Evolutionary conservation across 2,113 vertebrate genomes (phyloP), one percentile per base, ranked within the genome.

Genomic region (Physeter macrocephalus): DNA sequence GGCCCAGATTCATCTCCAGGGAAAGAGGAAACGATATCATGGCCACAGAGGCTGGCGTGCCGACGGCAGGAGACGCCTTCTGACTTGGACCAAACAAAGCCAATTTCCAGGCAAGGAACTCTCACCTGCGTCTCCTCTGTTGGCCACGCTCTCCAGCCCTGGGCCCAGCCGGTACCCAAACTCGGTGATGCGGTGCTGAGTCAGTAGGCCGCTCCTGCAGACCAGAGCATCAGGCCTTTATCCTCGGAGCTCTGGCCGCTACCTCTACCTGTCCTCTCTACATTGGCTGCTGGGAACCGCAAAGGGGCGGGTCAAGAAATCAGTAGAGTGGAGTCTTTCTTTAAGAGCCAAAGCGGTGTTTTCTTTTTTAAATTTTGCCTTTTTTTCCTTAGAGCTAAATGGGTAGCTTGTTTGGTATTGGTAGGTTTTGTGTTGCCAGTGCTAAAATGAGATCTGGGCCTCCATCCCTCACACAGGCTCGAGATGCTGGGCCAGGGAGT

Each of bases 161-260:
- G n/a, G 41, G 41, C 54, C 93, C 75, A 69, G 0, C 87, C 3
- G 6, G 92, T 93, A 92, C 95, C 81, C 80, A 77, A 94, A 8
- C 80, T 66, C 39, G 21, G 0, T 80, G 94, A 67, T 15, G 12
- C 96, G 94, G 90, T 97, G 88, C 84, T 96, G 96, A 87, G 11
- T 89, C 94, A 86, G 75, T 15, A 57, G 64, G 91, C 9, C 36
- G 39, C 85, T 80, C 82, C 96, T 69, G 75, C 83, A 27, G 59
- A 29, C 41, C 83, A 97, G 93, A 98, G 97, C 98, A 98, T 96
- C 43, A 8, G 72, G 66, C 62, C 97, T 98, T 98, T 98, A 96
- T 98, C 98, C 93, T 54, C 90, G 11, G 93, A 87, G 43, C 89
- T 97, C 95, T 90, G 85, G 96, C 97, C 92, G 87, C 90, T 67